Conservation (phyloP, 1,140 invertebrate genomes). For the Artemia franciscana region DNA sequence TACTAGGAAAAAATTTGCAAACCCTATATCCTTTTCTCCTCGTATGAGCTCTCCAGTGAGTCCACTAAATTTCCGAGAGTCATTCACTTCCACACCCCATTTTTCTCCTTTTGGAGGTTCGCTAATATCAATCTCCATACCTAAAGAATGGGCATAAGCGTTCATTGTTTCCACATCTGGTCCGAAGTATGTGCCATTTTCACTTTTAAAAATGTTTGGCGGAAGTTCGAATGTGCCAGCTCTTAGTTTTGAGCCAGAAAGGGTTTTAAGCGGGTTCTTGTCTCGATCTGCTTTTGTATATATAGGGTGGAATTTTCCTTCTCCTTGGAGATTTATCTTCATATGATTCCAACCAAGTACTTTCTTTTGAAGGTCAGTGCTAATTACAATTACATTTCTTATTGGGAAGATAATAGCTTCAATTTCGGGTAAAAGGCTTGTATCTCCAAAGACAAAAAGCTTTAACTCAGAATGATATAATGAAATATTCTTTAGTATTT, state of each 20-base stretch:
- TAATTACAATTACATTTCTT: not conserved
- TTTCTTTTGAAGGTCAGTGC: not conserved
- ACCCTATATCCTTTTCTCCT: not conserved
- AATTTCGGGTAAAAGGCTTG: not conserved
- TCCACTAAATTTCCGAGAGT: not conserved
- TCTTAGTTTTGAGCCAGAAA: not conserved
- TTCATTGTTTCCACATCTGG: not conserved
- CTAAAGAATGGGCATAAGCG: not conserved
- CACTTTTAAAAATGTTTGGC: not conserved
- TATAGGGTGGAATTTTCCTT: not conserved
- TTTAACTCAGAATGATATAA: too few species aligned
- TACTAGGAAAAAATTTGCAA: not conserved
- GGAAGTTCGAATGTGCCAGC: not conserved
- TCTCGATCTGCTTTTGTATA: not conserved
- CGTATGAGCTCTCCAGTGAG: not conserved
- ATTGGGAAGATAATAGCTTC: not conserved
- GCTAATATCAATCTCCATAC: not conserved
- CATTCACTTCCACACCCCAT: not conserved
- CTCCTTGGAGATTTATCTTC: not conserved
- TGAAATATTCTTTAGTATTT: too few species aligned
- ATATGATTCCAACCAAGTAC: not conserved
- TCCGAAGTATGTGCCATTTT: not conserved
- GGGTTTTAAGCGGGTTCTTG: not conserved
- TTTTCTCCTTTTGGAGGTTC: not conserved
- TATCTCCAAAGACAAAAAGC: not conserved